These are phyloP conservation scores for Platysternon megacephalum DNA, from an alignment of 2,113 vertebrate genomes.

Conservation along the genomic window DNA sequence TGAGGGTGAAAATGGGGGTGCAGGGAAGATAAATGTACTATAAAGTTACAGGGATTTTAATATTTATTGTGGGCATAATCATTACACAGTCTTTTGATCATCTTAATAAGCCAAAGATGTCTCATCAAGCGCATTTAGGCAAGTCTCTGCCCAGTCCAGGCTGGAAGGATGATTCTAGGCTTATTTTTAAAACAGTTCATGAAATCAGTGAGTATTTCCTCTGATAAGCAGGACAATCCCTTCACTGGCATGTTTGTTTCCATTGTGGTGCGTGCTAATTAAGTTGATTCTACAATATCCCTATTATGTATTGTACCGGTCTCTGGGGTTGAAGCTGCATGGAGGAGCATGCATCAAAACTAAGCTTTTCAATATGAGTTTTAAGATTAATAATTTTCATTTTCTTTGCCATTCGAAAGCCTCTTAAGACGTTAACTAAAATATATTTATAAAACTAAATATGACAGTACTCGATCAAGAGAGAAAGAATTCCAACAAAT, in stretches of 20 bases:
- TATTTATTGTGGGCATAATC: rapidly evolving
- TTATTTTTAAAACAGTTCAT: neutral
- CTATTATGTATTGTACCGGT: neutral
- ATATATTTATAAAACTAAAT: slow-evolving; percentile 48
- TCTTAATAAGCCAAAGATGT: neutral
- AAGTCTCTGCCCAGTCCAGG: neutral
- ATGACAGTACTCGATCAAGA: slow-evolving; percentile 29
- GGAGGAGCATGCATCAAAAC: neutral
- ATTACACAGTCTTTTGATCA: rapidly evolving
- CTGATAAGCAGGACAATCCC: neutral
- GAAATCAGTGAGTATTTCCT: neutral
- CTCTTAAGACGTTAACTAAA: slow-evolving; percentile 64
- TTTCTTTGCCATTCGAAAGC: slow-evolving; percentile 56
- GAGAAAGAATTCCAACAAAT: neutral
- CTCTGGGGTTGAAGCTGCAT: neutral
- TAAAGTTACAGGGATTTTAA: neutral
- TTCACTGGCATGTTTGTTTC: neutral
- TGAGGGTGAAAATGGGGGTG: rapidly evolving
- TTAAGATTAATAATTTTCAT: slow-evolving; percentile 59
- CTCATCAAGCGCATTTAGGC: neutral
- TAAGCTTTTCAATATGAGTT: neutral
- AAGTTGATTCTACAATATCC: neutral
- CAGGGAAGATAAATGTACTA: neutral
- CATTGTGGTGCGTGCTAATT: neutral
- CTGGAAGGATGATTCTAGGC: neutral